Evolutionary conservation across 1,140 invertebrate species (phyloP).

Genomic region (Maconellicoccus hirsutus): DNA sequence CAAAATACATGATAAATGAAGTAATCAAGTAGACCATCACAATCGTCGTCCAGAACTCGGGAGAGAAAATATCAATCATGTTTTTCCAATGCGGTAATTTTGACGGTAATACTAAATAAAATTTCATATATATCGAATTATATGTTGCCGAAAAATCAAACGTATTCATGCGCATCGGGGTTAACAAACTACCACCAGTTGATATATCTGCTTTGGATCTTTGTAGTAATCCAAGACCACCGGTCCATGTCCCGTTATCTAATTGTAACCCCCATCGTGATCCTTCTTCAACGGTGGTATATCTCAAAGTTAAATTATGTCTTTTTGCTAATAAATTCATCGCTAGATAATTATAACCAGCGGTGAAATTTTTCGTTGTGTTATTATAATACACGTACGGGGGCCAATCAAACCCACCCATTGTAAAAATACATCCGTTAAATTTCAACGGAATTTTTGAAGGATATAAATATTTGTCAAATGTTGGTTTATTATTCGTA

Average conservation of each 20-base stretch:
- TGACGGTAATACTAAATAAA: background rate
- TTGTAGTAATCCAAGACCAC: constrained; percentile 6
- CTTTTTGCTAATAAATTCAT: background rate
- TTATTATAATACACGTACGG: background rate
- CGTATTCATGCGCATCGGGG: background rate
- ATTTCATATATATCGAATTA: background rate
- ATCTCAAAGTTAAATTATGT: background rate
- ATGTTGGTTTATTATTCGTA: background rate
- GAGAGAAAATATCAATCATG: background rate
- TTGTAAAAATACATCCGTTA: background rate
- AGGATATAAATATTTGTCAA: background rate
- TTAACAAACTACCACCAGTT: background rate
- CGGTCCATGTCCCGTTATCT: constrained; percentile 11
- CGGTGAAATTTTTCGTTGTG: background rate
- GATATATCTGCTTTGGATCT: background rate
- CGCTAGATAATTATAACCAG: background rate
- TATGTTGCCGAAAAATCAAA: background rate
- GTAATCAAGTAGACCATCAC: background rate
- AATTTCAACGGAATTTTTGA: background rate
- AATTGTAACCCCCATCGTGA: background rate
- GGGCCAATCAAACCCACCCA: constrained; percentile 5
- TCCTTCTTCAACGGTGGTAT: background rate
- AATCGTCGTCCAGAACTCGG: background rate
- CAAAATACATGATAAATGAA: background rate
- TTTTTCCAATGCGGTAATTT: constrained; percentile 14